Base-by-base conservation (phyloP, 92 coral and sea anemone species). In the Desmophyllum pertusum region DNA sequence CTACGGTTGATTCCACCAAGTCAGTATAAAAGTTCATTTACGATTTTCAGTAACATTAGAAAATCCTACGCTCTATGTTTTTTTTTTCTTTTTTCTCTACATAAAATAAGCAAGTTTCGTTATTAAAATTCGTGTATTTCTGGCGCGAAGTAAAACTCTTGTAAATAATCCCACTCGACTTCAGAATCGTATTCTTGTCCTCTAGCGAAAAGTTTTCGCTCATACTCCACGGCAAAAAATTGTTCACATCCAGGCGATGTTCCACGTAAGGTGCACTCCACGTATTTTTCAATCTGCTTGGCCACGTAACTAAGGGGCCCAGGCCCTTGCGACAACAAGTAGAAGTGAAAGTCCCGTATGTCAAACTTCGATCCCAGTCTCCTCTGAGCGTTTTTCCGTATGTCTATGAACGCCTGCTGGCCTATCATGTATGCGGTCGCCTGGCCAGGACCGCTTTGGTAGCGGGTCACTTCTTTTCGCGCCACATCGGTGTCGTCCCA, bases 391-490 rank as follows among this genome's bases (percentile, higher is more conserved):
- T 81, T 84, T 13, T 85, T 37, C 19, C 99, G 93, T 86, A 94
- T 90, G 61, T 83, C 80, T 63, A 90, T 84, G 51, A 96, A 87
- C 18, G 98, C 98, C 80, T 85, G 95, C 86, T 94, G 99, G 75
- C 99, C 99, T 63, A 94, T 92, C 98, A 94, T 96, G 84, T 96
- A 96, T 75, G 99, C 95, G 50, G 93, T 89, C 33, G 99, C 99
- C 78, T 96, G 99, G 36, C 99, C 99, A 13, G 99, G 99, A 31
- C 94, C 95, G 77, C 97, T 90, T 75, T 96, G 99, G 67, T 96
- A 96, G 11, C 99, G 90, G 23, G 99, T 94, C 55, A 96, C 96
- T 80, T 96, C 99, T 71, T 96, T 96, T 61, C 85, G 78, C 23
- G 98, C 99, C 50, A 94, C 94, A 79, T 96, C 99, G 17, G 97